Conservation (phyloP, 1,140 invertebrate genomes). For the Solen grandis region DNA sequence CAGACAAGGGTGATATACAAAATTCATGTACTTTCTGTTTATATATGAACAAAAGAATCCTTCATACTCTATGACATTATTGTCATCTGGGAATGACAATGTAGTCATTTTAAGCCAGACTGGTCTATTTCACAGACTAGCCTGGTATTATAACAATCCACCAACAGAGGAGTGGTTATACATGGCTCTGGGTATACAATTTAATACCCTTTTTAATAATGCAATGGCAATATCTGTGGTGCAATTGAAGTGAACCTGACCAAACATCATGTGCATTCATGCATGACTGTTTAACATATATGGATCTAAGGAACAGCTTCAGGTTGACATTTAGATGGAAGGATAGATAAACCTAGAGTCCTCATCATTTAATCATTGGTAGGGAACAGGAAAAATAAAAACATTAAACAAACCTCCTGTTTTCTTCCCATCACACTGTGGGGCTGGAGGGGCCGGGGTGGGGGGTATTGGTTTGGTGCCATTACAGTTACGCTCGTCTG, state of each 20-base stretch:
- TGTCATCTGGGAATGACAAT: background rate
- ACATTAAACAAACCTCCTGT: slow-evolving; percentile 11
- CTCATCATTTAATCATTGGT: background rate
- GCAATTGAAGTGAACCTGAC: background rate
- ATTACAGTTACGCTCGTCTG: slow-evolving; percentile 60
- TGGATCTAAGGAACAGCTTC: background rate
- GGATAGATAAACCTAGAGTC: background rate
- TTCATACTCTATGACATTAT: background rate
- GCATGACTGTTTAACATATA: background rate
- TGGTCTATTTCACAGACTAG: background rate
- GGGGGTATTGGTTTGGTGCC: background rate
- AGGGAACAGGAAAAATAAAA: slow-evolving; percentile 74
- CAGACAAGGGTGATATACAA: background rate
- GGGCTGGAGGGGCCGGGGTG: slow-evolving; percentile 22
- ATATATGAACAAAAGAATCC: background rate
- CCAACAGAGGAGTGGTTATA: too few species aligned
- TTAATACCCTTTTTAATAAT: too few species aligned
- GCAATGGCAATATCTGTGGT: background rate
- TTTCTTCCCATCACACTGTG: background rate
- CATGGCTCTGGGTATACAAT: too few species aligned
- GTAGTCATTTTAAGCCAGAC: background rate
- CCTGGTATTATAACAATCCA: too few species aligned
- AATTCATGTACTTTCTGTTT: too few species aligned
- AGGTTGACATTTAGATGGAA: background rate
- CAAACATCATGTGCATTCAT: background rate